Evolutionary conservation across 2,113 vertebrate species (phyloP).

Genomic region (Sorex fumeus): DNA sequence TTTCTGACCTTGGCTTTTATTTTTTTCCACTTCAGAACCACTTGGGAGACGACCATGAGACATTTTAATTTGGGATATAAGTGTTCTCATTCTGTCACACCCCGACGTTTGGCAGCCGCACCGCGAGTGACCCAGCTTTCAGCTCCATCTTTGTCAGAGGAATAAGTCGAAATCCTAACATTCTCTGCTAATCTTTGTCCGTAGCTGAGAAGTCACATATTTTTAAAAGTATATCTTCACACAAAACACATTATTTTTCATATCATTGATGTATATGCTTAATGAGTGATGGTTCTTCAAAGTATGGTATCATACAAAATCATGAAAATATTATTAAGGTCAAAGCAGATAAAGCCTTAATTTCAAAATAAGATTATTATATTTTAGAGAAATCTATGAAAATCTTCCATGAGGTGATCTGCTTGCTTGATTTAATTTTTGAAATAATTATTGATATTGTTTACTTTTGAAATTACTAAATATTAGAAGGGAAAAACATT

Average conservation of each 20-base stretch:
- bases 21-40: constrained; percentile 72
- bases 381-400: neutral
- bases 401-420: neutral
- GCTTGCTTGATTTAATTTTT: neutral
- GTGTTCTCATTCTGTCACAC: constrained; percentile 79
- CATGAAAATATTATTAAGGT: neutral
- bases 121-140: constrained; percentile 49
- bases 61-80: constrained; percentile 76
- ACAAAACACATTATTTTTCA: neutral
- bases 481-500: neutral
- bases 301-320: neutral
- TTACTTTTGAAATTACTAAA: neutral
- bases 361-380: constrained; percentile 9
- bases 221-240: constrained; percentile 33
- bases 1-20: constrained; percentile 67
- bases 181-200: constrained; percentile 62
- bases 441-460: neutral
- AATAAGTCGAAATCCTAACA: constrained; percentile 30
- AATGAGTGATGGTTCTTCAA: neutral
- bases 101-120: neutral
- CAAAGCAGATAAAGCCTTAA: neutral
- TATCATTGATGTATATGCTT: neutral
- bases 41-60: constrained; percentile 62
- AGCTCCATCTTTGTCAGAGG: constrained; percentile 57
- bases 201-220: constrained; percentile 37